phyloP scores from a whole-genome alignment of 2,888 invertebrate genomes.

The Hirtodrosophila cameraria region DNA sequence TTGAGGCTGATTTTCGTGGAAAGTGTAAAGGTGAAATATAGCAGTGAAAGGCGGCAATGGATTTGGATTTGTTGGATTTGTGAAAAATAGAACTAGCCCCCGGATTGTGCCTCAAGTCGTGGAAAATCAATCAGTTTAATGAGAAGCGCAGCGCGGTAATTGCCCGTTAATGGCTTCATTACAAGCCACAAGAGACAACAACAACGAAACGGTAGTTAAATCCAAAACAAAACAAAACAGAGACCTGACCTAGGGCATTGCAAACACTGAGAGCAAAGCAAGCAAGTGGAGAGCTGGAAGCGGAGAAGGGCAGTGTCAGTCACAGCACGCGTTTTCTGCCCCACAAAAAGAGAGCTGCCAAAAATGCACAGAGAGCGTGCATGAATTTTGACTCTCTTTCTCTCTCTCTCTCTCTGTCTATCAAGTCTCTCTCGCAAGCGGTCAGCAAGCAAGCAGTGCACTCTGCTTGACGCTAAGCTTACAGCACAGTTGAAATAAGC shows the following conservation, averaged over 20 bases:
- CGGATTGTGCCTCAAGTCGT: not conserved
- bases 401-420: conserved; percentile 9
- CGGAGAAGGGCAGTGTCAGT: conserved; percentile 9
- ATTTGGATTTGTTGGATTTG: too few relatives aligned
- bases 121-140: conserved; percentile 56
- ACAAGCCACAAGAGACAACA: conserved; percentile 47
- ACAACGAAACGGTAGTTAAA: conserved; percentile 49
- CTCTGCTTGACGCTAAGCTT: conserved; percentile 40
- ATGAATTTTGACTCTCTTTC: conserved; percentile 5
- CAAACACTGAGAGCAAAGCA: conserved; percentile 35
- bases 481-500: conserved; percentile 64
- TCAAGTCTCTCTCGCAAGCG: conserved; percentile 17
- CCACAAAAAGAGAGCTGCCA: conserved; percentile 13
- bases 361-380: conserved; percentile 8
- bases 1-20: conserved; percentile 30
- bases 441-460: conserved; percentile 49
- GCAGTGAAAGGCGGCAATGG: conserved; percentile 46
- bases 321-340: conserved; percentile 47
- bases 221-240: conserved; percentile 42
- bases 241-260: conserved; percentile 77
- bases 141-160: conserved; percentile 56
- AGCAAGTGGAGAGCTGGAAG: not conserved
- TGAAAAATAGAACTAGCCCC: conserved; percentile 29
- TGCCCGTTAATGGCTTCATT: conserved; percentile 72
- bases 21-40: conserved; percentile 35